Conservation (phyloP, 2,113 vertebrate species). For the Aspidoscelis tigris region DNA sequence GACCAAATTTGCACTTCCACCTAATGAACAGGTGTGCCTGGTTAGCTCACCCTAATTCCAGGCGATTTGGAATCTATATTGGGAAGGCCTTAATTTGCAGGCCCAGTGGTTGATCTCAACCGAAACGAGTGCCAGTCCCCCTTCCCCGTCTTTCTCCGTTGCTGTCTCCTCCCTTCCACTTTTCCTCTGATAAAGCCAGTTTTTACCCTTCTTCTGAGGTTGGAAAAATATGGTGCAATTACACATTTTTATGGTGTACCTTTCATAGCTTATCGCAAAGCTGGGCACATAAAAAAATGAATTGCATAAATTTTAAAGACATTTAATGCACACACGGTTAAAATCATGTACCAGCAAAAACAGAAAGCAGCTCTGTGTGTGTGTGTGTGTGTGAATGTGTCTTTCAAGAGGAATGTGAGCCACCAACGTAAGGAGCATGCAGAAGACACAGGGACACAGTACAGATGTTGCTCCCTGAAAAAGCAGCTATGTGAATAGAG, state of each 20-base stretch:
- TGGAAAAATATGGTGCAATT: slow-evolving; percentile 62
- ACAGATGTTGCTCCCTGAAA: not conserved
- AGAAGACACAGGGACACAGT: not conserved
- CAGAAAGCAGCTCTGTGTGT: slow-evolving; percentile 51
- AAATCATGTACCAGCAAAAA: slow-evolving; percentile 62
- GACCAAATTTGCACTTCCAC: too few relatives aligned
- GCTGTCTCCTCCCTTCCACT: slow-evolving; percentile 30
- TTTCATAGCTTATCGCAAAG: slow-evolving; percentile 58
- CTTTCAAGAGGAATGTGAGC: slow-evolving; percentile 66
- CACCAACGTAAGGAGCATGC: slow-evolving; percentile 53
- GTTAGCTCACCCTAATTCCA: not conserved
- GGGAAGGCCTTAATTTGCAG: not conserved
- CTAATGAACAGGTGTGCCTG: not conserved
- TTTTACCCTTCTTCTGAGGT: slow-evolving; percentile 21
- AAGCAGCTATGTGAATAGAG: not conserved
- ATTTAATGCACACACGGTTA: slow-evolving; percentile 68
- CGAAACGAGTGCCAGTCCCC: not conserved
- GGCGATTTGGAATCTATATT: not conserved
- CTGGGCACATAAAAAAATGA: slow-evolving; percentile 64
- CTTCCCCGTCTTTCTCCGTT: slow-evolving; percentile 2
- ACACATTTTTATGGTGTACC: slow-evolving; percentile 63
- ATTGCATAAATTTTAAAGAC: slow-evolving; percentile 73
- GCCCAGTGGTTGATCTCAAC: not conserved
- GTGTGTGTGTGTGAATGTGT: slow-evolving; percentile 38
- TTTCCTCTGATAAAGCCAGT: slow-evolving; percentile 4